Percentiles rank a stretch among this genome's conserved stretches.
phyloP scores from a whole-genome alignment of 2,113 vertebrate species.

The Macquaria australasica region DNA sequence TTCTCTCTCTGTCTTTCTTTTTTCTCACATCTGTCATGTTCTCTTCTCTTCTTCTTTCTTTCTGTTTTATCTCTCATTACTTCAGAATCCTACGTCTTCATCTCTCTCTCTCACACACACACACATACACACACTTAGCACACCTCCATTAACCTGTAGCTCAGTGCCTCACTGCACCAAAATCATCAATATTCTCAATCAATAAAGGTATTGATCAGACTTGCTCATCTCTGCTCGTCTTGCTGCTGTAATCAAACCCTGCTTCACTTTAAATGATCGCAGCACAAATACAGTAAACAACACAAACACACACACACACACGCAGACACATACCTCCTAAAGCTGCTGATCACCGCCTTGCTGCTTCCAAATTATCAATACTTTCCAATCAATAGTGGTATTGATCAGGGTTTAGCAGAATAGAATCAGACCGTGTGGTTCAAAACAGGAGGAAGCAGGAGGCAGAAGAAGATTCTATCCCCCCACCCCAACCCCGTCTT shows the following conservation, averaged over 20 bases:
- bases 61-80: neutral
- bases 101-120: neutral
- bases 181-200: slow-evolving; percentile 51
- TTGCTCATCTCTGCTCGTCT: slow-evolving; percentile 51
- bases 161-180: slow-evolving; percentile 28
- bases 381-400: slow-evolving; percentile 37
- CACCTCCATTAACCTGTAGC: slow-evolving; percentile 53
- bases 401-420: slow-evolving; percentile 39
- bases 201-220: slow-evolving; percentile 49
- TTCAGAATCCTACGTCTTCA: neutral
- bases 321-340: slow-evolving; percentile 12
- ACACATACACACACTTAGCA: neutral
- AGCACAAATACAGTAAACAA: slow-evolving; percentile 21
- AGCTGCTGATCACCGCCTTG: slow-evolving; percentile 65
- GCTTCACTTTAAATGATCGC: slow-evolving; percentile 48
- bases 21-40: too few relatives aligned
- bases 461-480: neutral
- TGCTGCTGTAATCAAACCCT: slow-evolving; percentile 52
- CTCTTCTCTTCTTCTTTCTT: too few relatives aligned
- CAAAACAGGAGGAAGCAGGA: slow-evolving; percentile 5
- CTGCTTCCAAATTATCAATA: slow-evolving; percentile 43
- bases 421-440: neutral
- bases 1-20: neutral
- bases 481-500: neutral
- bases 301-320: neutral